Evolutionary conservation across 1,140 invertebrate genomes (phyloP), one percentile per base, ranked within the genome.

Genomic region (Yoshiicerus persimilis): DNA sequence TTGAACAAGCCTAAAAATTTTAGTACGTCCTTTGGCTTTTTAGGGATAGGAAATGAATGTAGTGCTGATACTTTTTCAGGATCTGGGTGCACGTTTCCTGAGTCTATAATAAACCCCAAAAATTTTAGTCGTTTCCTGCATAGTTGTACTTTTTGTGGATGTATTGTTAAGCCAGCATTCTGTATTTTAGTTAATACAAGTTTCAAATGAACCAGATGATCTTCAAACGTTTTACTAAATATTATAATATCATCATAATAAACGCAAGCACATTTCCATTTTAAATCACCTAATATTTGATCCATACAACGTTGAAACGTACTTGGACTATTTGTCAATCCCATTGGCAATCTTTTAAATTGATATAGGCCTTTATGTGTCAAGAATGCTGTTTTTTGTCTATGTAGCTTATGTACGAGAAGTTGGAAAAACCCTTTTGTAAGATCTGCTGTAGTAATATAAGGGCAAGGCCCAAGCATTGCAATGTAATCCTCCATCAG

Each of bases 361-460:
- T 70, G 64, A 13, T 30, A 70, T 1, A 70, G 8, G 4, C 64
- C 64, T 11, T 27, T 27, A 4, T 23, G 64, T 0, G 25, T 70
- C 0, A 70, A 8, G 9, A 70, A 70, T 2, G 64, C 64, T 4
- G 64, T 70, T 70, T 70, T 70, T 10, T 2, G 4, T n/a, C 64
- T n/a, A 66, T 66, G n/a, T 66, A 4, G 4, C n/a, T 70, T 30
- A 10, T 1, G 6, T 3, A 66, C n/a, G 3, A 11, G 27, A 11
- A 92, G 41, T n/a, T 91, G 86, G 89, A 90, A 90, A 84, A 90
- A 92, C 5, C 91, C 92, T 64, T 87, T 88, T 70, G 92, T 92
- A 6, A 92, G 92, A 92, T 94, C 93, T n/a, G 94, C 88, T 41
- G 92, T 92, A 9, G 92, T 92, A 89, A 93, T 94, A 66, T 92